Evolutionary conservation across 2,888 invertebrate species (phyloP).

Genomic region (Sphaeridia pumilis): DNA sequence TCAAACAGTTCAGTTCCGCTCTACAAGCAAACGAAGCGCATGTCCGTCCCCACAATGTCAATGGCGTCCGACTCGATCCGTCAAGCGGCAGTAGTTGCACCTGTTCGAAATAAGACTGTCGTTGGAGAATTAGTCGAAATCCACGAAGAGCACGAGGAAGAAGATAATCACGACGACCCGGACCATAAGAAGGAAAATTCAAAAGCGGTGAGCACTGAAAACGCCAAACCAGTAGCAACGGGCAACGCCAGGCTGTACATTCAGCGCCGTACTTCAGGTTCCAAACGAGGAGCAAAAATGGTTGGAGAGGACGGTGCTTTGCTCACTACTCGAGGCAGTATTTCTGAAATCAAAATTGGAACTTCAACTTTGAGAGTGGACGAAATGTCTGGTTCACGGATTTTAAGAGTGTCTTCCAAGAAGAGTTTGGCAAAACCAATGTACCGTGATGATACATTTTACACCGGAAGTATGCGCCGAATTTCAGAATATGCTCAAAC

Average conservation of each 20-base stretch:
- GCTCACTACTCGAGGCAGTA: conserved; percentile 1
- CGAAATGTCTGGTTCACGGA: conserved; percentile 30
- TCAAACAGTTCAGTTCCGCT: conserved; percentile 3
- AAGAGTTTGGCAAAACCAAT: conserved; percentile 52
- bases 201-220: not conserved
- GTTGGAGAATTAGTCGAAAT: conserved; percentile 27
- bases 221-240: not conserved
- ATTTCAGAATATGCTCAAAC: conserved; percentile 58
- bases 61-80: not conserved
- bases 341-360: conserved; percentile 17
- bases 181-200: not conserved
- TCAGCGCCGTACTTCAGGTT: not conserved
- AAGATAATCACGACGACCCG: not conserved
- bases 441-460: conserved; percentile 85
- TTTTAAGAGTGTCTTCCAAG: conserved; percentile 39
- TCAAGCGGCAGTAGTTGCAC: not conserved
- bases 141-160: conserved; percentile 31
- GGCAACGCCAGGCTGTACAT: not conserved
- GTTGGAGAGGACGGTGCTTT: not conserved
- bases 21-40: conserved; percentile 11
- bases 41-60: conserved; percentile 12
- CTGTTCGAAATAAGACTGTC: not conserved
- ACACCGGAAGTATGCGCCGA: conserved; percentile 70
- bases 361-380: conserved; percentile 25
- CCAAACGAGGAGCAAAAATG: not conserved